Percentiles rank a stretch among this genome's conserved stretches.
phyloP scores from a whole-genome alignment of 2,113 vertebrate species.

The Ornithorhynchus anatinus region DNA sequence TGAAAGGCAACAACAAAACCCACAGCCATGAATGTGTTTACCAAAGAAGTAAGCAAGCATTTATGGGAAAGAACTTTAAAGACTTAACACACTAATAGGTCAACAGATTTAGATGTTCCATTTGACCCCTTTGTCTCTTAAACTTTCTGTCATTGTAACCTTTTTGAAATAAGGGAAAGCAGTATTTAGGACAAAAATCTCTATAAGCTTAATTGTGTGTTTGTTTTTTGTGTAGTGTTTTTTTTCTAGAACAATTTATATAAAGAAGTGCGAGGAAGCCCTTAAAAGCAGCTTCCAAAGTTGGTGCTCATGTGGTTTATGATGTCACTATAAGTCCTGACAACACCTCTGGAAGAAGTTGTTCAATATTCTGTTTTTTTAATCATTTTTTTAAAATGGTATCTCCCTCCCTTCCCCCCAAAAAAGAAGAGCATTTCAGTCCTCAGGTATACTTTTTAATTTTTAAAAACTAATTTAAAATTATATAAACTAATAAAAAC shows the following conservation, averaged over 20 bases:
- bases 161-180: background rate
- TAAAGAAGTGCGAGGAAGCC: background rate
- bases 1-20: background rate
- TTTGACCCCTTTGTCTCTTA: too few species aligned
- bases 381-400: too few species aligned
- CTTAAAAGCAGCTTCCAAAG: background rate
- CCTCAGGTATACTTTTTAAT: background rate
- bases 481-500: background rate
- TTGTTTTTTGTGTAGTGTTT: too few species aligned
- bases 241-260: background rate
- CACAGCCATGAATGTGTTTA: background rate
- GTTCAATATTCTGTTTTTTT: slow-evolving; percentile 16
- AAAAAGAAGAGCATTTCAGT: too few species aligned
- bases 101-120: background rate
- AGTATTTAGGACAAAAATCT: too few species aligned
- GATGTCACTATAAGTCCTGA: slow-evolving; percentile 13
- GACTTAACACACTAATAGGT: background rate
- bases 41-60: too few species aligned
- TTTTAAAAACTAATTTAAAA: background rate
- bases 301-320: background rate
- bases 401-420: too few species aligned
- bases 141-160: background rate
- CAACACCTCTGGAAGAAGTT: background rate
- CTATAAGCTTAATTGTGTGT: too few species aligned
- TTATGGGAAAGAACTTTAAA: too few species aligned